Base-by-base conservation (phyloP, 2,113 vertebrate genomes). In the Cinclus mexicanus region DNA sequence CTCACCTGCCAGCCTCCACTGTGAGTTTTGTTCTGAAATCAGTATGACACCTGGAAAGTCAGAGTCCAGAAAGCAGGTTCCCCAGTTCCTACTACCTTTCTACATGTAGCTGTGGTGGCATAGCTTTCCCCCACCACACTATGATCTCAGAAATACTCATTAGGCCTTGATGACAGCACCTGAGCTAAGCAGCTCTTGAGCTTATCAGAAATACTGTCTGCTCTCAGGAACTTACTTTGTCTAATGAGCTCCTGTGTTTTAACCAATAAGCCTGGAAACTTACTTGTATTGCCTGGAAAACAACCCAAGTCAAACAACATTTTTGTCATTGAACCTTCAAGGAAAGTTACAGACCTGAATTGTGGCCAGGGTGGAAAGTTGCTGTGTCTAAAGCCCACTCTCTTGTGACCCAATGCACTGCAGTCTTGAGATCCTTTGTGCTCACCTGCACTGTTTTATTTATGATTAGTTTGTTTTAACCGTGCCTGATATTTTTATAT, bases 381-480 rank as follows among this genome's bases (percentile, higher is more conserved):
- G 8, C n/a, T 61, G 0, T 47, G 24, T 25, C 39, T 41, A 47
- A 60, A 75, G 47, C 10, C 13, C 12, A 25, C 29, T 41, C 2
- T 67, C 24, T 53, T 53, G 25, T 39, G 25, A 69, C 8, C 7
- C n/a, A 41, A 12, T 31, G 15, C 16, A 68, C 14, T 15, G 24
- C 0, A 0, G 8, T 35, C 11, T 1, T 75, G 41, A 76, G n/a
- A 41, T 20, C 14, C 41, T 47, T 61, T 53, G 19, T 68, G 29
- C 9, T 61, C 24, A 35, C 12, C 20, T 68, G 9, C 24, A 20
- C 9, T n/a, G 10, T 25, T 55, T 67, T 8, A 46, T 91, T 76
- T 91, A 25, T 47, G 4, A 31, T 64, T 22, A 22, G 17, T 44
- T 56, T 35, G 18, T 81, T 60, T 77, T 47, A 68, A 74, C 4